Base-by-base conservation (phyloP, 37 sponge, comb jelly and placozoan genomes). In the Chondrilla cf. caribensis region DNA sequence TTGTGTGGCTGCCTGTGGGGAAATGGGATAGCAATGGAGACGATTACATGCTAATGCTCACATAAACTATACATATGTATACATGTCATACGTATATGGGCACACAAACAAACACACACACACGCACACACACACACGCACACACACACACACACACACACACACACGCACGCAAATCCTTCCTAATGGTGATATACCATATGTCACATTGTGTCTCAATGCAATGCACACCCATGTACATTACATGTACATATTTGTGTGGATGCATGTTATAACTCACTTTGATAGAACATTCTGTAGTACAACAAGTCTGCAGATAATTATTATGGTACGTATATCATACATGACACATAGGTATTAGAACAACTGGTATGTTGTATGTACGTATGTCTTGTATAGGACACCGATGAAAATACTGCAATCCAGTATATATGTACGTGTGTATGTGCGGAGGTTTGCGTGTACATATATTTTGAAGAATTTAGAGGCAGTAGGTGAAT, bases 231-330 rank as follows among this genome's bases (percentile, higher is more conserved):
- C n/a, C n/a, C n/a, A n/a, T n/a, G n/a, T n/a, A n/a, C n/a, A n/a
- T n/a, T n/a, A n/a, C n/a, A n/a, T n/a, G n/a, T n/a, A n/a, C n/a
- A n/a, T n/a, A n/a, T n/a, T n/a, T n/a, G n/a, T n/a, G n/a, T n/a
- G n/a, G n/a, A n/a, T n/a, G n/a, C n/a, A n/a, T n/a, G n/a, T n/a
- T n/a, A n/a, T n/a, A n/a, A n/a, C 54, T 24, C 29, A 57, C 60
- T 38, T 87, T 47, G 32, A 21, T 19, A 87, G 40, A 41, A 88
- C 79, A 22, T 79, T 88, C 37, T 43, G 25, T 3, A 88, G 58
- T 6, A 88, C 58, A 38, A 29, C 43, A 6, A 83, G 29, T 35
- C 88, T 88, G 72, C 31, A 67, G 28, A 78, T 28, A 33, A 26
- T 15, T 6, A 76, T 38, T 38, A 33, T 32, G 35, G 38, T 70